phyloP scores from a whole-genome alignment of 2,797 vertebrate species.

The Cyprinodon diabolis region DNA sequence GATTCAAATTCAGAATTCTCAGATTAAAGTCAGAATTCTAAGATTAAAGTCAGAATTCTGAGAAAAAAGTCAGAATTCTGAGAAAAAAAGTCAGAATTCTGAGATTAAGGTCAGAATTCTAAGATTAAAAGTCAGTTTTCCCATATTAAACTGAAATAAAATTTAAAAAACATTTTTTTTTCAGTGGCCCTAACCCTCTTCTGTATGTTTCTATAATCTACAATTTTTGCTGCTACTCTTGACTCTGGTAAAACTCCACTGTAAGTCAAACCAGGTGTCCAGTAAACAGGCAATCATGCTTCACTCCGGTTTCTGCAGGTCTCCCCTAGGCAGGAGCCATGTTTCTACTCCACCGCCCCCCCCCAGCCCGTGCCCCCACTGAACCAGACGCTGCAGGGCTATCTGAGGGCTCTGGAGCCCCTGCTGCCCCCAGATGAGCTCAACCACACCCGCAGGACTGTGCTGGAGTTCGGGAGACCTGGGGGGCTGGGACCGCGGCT shows the following conservation, averaged over 20 bases:
- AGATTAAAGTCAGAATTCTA: no score
- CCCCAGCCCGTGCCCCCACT: slow-evolving; percentile 83
- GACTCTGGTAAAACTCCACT: slow-evolving; percentile 22
- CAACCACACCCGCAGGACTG: slow-evolving; percentile 79
- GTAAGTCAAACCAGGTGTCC: slow-evolving; percentile 14
- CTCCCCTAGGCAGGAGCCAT: slow-evolving; percentile 57
- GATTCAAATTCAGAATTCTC: no score
- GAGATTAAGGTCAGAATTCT: no score
- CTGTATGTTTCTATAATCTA: neutral
- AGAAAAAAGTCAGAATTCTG: no score
- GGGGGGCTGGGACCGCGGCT: slow-evolving; percentile 79
- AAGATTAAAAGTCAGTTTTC: no score
- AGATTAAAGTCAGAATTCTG: no score
- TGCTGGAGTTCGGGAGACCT: slow-evolving; percentile 73
- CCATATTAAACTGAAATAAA: no score
- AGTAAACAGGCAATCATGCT: neutral
- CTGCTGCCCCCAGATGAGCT: slow-evolving; percentile 83
- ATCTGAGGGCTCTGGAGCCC: slow-evolving; percentile 83
- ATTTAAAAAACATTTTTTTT: no score
- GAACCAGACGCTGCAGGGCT: slow-evolving; percentile 79
- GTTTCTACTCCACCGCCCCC: slow-evolving; percentile 70
- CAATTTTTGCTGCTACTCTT: slow-evolving; percentile 46
- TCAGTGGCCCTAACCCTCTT: no score
- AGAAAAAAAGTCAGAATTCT: no score
- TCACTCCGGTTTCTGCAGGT: slow-evolving; percentile 45